A percentile compares a stretch with the other conserved stretches of the same genome.
phyloP scores from a whole-genome alignment of 64 coral and sea anemone species.

The Stichodactyla mertensii region DNA sequence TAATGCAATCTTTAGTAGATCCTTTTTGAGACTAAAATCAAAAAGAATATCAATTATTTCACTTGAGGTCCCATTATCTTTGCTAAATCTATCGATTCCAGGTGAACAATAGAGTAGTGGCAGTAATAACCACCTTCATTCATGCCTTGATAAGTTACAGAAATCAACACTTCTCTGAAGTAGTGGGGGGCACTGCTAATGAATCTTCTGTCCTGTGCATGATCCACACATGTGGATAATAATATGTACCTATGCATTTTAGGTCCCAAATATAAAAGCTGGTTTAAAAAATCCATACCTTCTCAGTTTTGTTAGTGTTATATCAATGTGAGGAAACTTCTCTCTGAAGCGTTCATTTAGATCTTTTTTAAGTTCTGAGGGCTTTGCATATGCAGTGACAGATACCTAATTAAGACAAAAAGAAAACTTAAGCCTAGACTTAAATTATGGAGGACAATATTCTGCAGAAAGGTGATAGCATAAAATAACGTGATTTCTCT shows the following conservation, averaged over 20 bases:
- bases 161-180: too few relatives aligned
- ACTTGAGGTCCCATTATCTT: too few relatives aligned
- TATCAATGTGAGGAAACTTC: slow-evolving; percentile 91
- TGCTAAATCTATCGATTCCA: not conserved
- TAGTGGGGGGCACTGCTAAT: too few relatives aligned
- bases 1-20: slow-evolving; percentile 45
- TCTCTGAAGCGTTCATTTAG: slow-evolving; percentile 98
- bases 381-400: slow-evolving; percentile 82
- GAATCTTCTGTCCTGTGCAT: too few relatives aligned
- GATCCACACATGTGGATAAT: too few relatives aligned
- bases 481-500: not conserved
- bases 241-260: too few relatives aligned
- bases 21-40: slow-evolving; percentile 48
- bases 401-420: slow-evolving; percentile 59
- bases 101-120: too few relatives aligned
- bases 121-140: too few relatives aligned
- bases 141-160: too few relatives aligned
- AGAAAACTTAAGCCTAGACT: not conserved
- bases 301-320: slow-evolving; percentile 91
- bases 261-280: not conserved
- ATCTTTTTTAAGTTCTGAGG: slow-evolving; percentile 97
- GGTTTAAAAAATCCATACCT: slow-evolving; percentile 45
- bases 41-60: not conserved
- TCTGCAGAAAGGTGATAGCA: not conserved
- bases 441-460: not conserved